Evolutionary conservation across 53 echinoderm and acorn worm species (phyloP).

Genomic region (Patiria pectinifera): DNA sequence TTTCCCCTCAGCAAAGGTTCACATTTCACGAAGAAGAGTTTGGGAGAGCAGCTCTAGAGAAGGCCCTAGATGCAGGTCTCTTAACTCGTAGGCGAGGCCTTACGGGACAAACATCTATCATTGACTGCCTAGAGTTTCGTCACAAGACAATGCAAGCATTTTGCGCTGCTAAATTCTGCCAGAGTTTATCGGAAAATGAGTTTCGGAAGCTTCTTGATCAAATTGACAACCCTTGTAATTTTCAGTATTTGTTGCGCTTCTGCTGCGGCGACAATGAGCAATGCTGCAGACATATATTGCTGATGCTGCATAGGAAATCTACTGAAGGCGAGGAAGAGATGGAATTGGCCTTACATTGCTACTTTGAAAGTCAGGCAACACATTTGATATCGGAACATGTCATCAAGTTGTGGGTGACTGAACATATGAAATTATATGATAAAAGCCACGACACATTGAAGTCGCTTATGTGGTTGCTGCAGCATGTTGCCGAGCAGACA

Average conservation of each 20-base stretch:
- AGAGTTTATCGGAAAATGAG: neutral
- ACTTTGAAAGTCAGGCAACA: neutral
- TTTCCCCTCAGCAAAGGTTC: neutral
- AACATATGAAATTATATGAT: too few species aligned
- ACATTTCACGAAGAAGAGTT: constrained; percentile 28
- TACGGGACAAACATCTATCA: neutral
- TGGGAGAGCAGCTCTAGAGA: neutral
- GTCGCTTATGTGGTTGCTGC: neutral
- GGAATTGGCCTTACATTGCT: constrained; percentile 9
- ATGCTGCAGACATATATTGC: constrained; percentile 2
- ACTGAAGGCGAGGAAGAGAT: too few species aligned
- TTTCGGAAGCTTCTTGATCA: neutral
- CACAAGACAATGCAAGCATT: constrained; percentile 16
- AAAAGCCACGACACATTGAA: too few species aligned
- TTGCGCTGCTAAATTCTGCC: constrained; percentile 32
- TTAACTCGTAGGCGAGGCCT: neutral
- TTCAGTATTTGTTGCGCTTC: constrained; percentile 8
- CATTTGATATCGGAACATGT: neutral
- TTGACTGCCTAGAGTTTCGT: neutral
- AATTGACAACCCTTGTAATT: neutral
- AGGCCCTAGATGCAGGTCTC: constrained; percentile 24
- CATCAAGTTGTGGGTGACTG: neutral
- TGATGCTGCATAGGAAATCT: neutral
- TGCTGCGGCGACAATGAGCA: constrained; percentile 36
- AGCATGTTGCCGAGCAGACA: neutral